Conservation (phyloP, 2,113 vertebrate genomes). For the Albula glossodonta region DNA sequence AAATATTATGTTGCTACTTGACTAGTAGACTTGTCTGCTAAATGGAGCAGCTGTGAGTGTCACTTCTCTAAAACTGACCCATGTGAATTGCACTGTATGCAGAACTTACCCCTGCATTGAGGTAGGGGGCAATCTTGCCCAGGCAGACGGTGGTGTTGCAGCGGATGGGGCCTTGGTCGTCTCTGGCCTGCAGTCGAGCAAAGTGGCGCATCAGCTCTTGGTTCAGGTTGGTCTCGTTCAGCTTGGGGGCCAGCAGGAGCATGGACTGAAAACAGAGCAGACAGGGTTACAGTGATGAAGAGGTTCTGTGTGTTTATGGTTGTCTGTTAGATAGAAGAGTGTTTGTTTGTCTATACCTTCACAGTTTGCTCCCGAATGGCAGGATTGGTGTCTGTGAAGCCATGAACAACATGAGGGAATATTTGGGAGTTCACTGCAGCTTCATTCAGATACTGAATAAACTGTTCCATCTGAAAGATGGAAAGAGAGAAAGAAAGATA, state of each 20-base stretch:
- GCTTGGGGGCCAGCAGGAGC: slow-evolving; percentile 86
- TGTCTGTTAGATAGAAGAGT: neutral
- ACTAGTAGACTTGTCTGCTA: neutral
- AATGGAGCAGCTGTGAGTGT: neutral
- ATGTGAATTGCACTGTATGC: neutral
- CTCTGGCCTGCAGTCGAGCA: slow-evolving; percentile 83
- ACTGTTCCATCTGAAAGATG: slow-evolving; percentile 84
- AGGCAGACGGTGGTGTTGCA: slow-evolving; percentile 92
- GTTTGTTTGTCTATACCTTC: slow-evolving; percentile 69
- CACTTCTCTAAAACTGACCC: neutral
- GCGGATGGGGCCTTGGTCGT: slow-evolving; percentile 89
- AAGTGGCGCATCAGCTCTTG: slow-evolving; percentile 91
- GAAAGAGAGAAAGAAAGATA: neutral
- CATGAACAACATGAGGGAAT: slow-evolving; percentile 88
- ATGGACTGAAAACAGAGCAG: slow-evolving; percentile 72
- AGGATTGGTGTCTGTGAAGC: slow-evolving; percentile 91
- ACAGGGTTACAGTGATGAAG: neutral
- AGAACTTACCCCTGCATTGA: slow-evolving; percentile 73
- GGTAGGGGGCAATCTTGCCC: slow-evolving; percentile 88
- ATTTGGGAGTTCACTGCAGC: slow-evolving; percentile 89
- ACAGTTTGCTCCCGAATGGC: slow-evolving; percentile 92
- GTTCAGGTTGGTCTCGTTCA: slow-evolving; percentile 85
- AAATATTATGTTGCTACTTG: neutral
- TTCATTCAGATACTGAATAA: slow-evolving; percentile 89
- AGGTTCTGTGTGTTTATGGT: neutral